A percentile compares a stretch with the other conserved stretches of the same genome.
These are phyloP conservation scores for Eulemur albifrons DNA, from an alignment of 2,797 vertebrate species.

Conservation along the genomic window DNA sequence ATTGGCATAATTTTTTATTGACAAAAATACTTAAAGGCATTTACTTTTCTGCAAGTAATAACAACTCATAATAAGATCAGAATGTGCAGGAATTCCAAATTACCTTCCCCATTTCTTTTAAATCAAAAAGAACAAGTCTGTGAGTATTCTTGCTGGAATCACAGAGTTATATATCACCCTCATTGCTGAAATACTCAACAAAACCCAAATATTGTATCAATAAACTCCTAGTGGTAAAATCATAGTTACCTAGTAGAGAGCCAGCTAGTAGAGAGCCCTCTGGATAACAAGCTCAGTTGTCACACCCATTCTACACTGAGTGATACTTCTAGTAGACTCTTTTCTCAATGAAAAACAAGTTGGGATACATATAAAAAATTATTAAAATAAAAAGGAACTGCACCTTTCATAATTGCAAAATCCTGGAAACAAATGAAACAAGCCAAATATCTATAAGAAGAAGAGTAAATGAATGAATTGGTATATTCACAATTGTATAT, in stretches of 20 bases:
- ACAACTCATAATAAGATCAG: not conserved
- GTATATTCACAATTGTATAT: not conserved
- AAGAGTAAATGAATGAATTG: not conserved
- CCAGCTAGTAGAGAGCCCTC: not conserved
- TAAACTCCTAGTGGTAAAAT: not conserved
- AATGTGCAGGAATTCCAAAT: not conserved
- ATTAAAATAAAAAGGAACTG: not conserved
- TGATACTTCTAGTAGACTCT: conserved; percentile 3
- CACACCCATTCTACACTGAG: not conserved
- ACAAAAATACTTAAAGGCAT: not conserved
- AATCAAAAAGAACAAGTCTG: not conserved
- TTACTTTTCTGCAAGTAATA: not conserved
- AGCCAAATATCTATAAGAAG: not conserved
- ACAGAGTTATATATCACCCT: not conserved
- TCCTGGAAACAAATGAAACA: conserved; percentile 6
- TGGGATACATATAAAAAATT: not conserved
- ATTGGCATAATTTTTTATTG: conserved; percentile 16
- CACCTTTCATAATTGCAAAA: not conserved
- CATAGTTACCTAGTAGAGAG: not conserved
- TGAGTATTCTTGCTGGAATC: not conserved
- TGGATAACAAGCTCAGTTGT: not conserved
- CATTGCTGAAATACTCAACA: not conserved
- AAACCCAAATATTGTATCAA: not conserved
- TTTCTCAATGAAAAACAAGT: conserved; percentile 12
- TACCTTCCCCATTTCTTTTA: not conserved